A percentile compares a stretch with the other conserved stretches of the same genome.
Conservation (phyloP, 2,113 vertebrate genomes). For the Gadus chalcogrammus region DNA sequence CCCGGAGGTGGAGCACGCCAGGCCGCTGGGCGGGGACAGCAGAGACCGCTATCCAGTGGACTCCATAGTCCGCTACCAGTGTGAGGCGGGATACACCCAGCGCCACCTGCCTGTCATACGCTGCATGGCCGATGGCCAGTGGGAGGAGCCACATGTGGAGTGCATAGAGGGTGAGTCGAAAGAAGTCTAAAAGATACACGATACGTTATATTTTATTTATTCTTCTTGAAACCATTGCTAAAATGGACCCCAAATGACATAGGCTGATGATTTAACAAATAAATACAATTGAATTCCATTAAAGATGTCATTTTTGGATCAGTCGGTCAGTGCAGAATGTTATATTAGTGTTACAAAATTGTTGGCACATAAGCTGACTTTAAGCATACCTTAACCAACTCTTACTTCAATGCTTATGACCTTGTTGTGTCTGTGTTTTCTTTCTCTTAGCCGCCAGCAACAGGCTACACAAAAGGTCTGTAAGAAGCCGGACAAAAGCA, state of each 20-base stretch:
- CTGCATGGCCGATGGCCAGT: conserved; percentile 85
- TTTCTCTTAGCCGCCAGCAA: conserved; percentile 68
- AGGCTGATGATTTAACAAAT: too few species aligned
- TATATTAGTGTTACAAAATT: too few species aligned
- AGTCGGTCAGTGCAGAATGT: too few species aligned
- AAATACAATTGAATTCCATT: too few species aligned
- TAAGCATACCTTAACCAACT: too few species aligned
- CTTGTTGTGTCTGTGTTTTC: conserved; percentile 8
- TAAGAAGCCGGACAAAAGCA: conserved; percentile 70
- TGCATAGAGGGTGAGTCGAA: conserved; percentile 81
- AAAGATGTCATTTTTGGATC: too few species aligned
- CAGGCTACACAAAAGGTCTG: conserved; percentile 83
- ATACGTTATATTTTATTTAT: not conserved
- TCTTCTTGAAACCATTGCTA: not conserved
- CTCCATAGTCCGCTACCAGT: conserved; percentile 89
- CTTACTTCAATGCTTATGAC: not conserved
- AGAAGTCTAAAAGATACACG: not conserved
- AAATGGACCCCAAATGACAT: not conserved
- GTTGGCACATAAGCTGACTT: too few species aligned
- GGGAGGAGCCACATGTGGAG: conserved; percentile 89
- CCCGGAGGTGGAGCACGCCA: conserved; percentile 80
- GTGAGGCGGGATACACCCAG: conserved; percentile 80
- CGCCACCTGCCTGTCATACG: conserved; percentile 87
- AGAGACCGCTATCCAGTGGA: conserved; percentile 82
- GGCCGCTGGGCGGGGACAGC: conserved; percentile 76